Conservation (phyloP, 2,797 vertebrate genomes). For the Gallinago stenura region DNA sequence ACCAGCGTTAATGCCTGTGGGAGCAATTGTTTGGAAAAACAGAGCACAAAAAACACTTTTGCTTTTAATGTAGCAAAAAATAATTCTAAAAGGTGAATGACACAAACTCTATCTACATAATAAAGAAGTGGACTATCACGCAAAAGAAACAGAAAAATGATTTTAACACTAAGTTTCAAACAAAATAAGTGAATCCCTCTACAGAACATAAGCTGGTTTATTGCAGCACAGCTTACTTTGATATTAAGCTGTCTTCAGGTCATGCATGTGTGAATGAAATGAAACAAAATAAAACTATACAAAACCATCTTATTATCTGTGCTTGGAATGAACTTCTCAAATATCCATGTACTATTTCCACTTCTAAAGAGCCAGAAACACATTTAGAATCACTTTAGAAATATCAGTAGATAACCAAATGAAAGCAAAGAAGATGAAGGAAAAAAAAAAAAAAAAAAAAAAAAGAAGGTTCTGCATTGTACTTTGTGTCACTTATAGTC, state of each 20-base stretch:
- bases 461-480: neutral
- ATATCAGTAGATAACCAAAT: neutral
- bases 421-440: neutral
- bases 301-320: neutral
- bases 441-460: too few relatives aligned
- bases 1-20: neutral
- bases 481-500: neutral
- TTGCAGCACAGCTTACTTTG: neutral
- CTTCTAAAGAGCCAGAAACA: neutral
- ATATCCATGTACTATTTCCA: neutral
- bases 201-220: neutral
- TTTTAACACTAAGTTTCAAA: neutral
- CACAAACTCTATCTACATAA: neutral
- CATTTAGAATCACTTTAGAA: neutral
- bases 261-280: neutral
- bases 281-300: neutral
- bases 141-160: neutral
- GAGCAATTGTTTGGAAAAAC: neutral
- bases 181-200: neutral
- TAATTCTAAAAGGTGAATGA: neutral
- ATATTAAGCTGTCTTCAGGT: neutral
- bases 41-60: neutral
- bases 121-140: neutral
- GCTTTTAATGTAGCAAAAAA: neutral
- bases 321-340: neutral